Percentiles rank a stretch among this genome's conserved stretches.
These are phyloP conservation scores for Argyrosomus japonicus DNA, from an alignment of 2,113 vertebrate species.

Conservation along the genomic window DNA sequence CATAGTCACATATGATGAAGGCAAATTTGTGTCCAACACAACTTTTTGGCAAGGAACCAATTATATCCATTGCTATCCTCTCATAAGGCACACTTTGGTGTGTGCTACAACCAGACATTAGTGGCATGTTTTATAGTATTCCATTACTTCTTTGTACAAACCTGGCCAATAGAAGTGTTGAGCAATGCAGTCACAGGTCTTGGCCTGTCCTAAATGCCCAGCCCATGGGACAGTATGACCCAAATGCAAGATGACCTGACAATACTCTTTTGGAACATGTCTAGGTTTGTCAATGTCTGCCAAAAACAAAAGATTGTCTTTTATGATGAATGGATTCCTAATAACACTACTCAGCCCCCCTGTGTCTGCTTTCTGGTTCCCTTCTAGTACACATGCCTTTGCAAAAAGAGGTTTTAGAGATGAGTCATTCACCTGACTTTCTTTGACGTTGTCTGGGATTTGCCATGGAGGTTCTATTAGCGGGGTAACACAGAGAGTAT, in stretches of 20 bases:
- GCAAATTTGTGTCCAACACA: neutral
- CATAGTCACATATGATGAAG: neutral
- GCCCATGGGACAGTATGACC: neutral
- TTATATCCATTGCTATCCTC: neutral
- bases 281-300: neutral
- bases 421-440: neutral
- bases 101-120: neutral
- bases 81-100: neutral
- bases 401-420: neutral
- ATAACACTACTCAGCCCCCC: neutral
- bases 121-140: neutral
- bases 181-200: neutral
- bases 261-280: neutral
- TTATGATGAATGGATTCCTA: neutral
- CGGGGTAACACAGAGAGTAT: rapidly evolving
- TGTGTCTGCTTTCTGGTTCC: neutral
- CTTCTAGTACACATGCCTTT: neutral
- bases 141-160: neutral
- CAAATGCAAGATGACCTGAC: neutral
- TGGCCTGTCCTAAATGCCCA: neutral
- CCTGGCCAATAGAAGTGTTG: neutral
- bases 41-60: neutral
- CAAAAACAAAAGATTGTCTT: neutral
- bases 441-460: neutral
- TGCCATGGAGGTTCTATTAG: neutral